Percentiles rank a stretch among this genome's conserved stretches.
phyloP scores from a whole-genome alignment of 2,797 vertebrate genomes.

The Calcarius lapponicus region DNA sequence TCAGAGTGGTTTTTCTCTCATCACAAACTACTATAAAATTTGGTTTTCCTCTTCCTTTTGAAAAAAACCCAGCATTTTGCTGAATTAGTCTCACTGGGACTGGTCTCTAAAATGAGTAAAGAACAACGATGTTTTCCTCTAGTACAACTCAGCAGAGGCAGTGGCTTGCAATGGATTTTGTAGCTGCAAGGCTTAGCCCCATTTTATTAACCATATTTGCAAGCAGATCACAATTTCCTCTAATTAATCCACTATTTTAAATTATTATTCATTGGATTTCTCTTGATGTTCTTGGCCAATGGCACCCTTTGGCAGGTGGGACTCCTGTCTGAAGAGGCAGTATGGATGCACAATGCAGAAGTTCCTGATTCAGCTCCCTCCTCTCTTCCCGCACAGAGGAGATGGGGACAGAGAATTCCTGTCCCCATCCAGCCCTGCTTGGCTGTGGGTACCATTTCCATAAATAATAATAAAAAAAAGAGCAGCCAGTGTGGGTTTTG shows the following conservation, averaged over 20 bases:
- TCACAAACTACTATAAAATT: neutral
- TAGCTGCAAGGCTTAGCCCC: neutral
- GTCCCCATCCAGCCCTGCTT: neutral
- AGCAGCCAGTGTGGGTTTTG: neutral
- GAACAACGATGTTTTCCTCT: fast-evolving
- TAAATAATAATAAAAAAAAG: neutral
- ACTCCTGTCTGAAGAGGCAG: neutral
- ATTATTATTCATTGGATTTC: conserved; percentile 31
- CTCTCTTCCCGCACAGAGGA: neutral
- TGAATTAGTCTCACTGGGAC: neutral
- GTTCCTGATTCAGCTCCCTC: neutral
- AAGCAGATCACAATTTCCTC: conserved; percentile 18
- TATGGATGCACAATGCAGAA: neutral
- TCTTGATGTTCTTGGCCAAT: conserved; percentile 9
- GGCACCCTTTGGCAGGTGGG: neutral
- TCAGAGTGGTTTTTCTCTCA: neutral
- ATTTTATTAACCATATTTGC: conserved; percentile 10
- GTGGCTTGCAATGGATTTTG: neutral
- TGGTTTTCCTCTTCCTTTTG: neutral
- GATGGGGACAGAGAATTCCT: neutral
- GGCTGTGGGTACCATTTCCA: neutral
- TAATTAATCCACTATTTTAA: conserved; percentile 43
- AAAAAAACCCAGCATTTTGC: neutral
- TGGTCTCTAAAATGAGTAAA: neutral
- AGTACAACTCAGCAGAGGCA: neutral